Conservation (phyloP, 2,797 vertebrate genomes). For the Pseudocheirus occidentalis region DNA sequence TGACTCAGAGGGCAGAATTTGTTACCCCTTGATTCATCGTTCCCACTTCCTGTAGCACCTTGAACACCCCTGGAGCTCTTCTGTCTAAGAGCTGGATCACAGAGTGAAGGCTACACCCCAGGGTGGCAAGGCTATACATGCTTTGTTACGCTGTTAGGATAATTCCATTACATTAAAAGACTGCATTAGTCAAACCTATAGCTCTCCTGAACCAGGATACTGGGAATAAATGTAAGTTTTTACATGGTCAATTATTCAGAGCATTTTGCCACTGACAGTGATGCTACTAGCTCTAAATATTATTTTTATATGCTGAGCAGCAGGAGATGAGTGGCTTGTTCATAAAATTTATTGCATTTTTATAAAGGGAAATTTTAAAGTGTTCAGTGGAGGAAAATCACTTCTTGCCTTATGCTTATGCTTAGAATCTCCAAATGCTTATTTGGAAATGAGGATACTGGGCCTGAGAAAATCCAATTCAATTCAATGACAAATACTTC, state of each 20-base stretch:
- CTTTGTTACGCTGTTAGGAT: constrained; percentile 1
- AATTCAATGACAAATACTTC: background rate
- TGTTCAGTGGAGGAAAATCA: background rate
- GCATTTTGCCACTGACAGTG: constrained; percentile 9
- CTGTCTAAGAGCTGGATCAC: background rate
- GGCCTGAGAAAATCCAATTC: constrained; percentile 20
- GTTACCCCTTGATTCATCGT: background rate
- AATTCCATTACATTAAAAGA: constrained; percentile 43
- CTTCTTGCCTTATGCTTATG: background rate
- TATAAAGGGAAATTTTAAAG: constrained; percentile 37
- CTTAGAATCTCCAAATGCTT: background rate
- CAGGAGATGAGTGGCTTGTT: background rate
- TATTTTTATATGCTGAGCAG: background rate
- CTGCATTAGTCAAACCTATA: background rate
- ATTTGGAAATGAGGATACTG: background rate
- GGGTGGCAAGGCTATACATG: background rate
- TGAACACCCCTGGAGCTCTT: constrained; percentile 17
- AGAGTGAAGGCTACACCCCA: background rate
- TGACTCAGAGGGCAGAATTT: background rate
- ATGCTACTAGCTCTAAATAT: constrained; percentile 22
- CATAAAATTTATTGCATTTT: background rate
- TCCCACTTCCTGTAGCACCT: background rate
- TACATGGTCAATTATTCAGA: constrained; percentile 11
- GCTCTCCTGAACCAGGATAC: background rate
- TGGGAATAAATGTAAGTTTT: constrained; percentile 22